Percentiles rank a stretch among this genome's conserved stretches.
phyloP scores from a whole-genome alignment of 2,113 vertebrate genomes.

The Panurus biarmicus region DNA sequence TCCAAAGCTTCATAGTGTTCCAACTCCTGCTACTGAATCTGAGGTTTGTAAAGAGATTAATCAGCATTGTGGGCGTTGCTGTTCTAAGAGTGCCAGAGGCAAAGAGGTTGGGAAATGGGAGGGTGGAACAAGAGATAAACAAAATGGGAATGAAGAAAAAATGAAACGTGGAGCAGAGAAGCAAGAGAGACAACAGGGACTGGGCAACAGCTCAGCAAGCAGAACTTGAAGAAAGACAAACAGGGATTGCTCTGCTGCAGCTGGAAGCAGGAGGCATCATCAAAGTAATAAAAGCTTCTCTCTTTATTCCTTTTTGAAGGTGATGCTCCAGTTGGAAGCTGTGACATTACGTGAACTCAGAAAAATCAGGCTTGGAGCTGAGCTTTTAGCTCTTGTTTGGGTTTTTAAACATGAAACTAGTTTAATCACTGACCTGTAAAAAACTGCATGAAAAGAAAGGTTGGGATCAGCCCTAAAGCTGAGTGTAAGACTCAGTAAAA shows the following conservation, averaged over 20 bases:
- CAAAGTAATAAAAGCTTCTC: not conserved
- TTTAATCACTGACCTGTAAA: not conserved
- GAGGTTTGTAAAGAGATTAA: slow-evolving; percentile 3
- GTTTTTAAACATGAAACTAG: not conserved
- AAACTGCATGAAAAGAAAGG: not conserved
- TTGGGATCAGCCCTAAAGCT: not conserved
- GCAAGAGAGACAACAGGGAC: not conserved
- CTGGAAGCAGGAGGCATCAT: not conserved
- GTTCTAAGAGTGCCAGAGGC: not conserved
- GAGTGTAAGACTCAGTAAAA: not conserved
- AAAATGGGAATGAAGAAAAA: not conserved
- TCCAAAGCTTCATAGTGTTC: not conserved
- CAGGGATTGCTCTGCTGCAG: not conserved
- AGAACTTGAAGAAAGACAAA: not conserved
- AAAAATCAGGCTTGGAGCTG: not conserved
- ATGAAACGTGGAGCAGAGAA: not conserved
- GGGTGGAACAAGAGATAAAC: not conserved
- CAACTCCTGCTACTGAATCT: not conserved
- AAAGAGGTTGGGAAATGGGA: not conserved
- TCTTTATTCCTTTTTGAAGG: not conserved
- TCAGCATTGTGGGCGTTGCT: not conserved
- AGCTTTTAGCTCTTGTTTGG: not conserved
- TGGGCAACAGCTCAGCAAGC: not conserved
- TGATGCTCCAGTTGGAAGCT: not conserved
- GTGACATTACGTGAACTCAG: not conserved